Base-by-base conservation (phyloP, 2,888 invertebrate species). In the Galerucella pusilla region DNA sequence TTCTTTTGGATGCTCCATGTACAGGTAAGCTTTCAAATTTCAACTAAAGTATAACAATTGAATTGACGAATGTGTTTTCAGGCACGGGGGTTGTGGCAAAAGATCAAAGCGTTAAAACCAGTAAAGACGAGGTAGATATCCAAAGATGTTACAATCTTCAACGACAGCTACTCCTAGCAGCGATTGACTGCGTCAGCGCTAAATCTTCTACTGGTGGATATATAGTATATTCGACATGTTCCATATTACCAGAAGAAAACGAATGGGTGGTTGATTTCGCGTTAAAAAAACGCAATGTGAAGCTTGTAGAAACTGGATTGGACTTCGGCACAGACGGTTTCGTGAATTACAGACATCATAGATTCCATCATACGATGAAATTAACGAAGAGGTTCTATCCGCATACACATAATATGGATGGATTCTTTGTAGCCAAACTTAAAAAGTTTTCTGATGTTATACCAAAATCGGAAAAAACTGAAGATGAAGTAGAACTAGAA, bases 391-490 rank as follows among this genome's bases (percentile, higher is more conserved):
- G 99, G 69, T 98, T 96, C 89, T 99, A 99, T 88, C 99, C 99
- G 0, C 99, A 99, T 86, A 94, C 95, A 3, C 97, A 99, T 86
- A 99, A 99, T 86, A 96, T 99, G 95, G 99, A 99, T 88, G 99
- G 99, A 4, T 99, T 99, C 88, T 99, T 94, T 89, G 98, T 99
- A 1, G 98, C 98, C 0, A 99, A 99, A 89, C 88, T 99, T 14
- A 97, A 97, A 88, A 99, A 99, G 86, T 94, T 98, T 86, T 96
- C 96, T 0, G 96, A 98, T 89, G 90, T 92, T 14, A 83, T 84
- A 61, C 79, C 89, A 80, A 81, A 86, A 76, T 75, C 83, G 75
- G 76, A 71, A 9, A 79, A 81, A 42, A 81, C 81, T 49, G 82
- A 82, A 49, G 81, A 81, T 46, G 89, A 88, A 82, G 89, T 89